These are phyloP conservation scores for Gymnopithys bicolor DNA, from an alignment of 2,797 vertebrate genomes.

Conservation along the genomic window DNA sequence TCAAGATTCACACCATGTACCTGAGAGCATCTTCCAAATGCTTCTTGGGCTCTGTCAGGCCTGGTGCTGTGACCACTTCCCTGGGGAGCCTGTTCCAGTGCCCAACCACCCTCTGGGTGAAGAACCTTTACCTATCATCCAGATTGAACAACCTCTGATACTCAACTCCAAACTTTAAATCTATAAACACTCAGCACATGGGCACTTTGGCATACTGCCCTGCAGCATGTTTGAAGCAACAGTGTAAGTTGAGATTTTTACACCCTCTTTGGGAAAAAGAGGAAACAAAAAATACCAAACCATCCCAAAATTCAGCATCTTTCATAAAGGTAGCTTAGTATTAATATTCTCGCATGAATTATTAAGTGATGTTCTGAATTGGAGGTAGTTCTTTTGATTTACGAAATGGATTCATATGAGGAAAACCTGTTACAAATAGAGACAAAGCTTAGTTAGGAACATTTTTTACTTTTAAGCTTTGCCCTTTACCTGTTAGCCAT, in stretches of 20 bases:
- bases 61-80: not conserved
- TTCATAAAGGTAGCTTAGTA: not conserved
- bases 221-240: not conserved
- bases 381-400: not conserved
- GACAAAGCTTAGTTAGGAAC: not conserved
- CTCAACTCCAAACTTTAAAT: not conserved
- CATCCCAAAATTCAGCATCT: not conserved
- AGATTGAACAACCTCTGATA: not conserved
- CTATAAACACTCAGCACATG: not conserved
- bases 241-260: not conserved
- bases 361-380: not conserved
- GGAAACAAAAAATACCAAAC: not conserved
- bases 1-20: not conserved
- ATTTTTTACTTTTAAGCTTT: not conserved
- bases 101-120: fast-evolving
- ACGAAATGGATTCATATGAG: not conserved
- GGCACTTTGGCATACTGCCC: not conserved
- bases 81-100: not conserved
- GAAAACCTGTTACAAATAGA: not conserved
- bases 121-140: not conserved
- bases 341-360: not conserved
- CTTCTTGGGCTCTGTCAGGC: not conserved
- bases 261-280: not conserved
- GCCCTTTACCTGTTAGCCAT: not conserved
- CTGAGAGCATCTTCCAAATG: fast-evolving